Evolutionary conservation across 2,113 vertebrate species (phyloP).

Genomic region (Sisor rabdophorus): DNA sequence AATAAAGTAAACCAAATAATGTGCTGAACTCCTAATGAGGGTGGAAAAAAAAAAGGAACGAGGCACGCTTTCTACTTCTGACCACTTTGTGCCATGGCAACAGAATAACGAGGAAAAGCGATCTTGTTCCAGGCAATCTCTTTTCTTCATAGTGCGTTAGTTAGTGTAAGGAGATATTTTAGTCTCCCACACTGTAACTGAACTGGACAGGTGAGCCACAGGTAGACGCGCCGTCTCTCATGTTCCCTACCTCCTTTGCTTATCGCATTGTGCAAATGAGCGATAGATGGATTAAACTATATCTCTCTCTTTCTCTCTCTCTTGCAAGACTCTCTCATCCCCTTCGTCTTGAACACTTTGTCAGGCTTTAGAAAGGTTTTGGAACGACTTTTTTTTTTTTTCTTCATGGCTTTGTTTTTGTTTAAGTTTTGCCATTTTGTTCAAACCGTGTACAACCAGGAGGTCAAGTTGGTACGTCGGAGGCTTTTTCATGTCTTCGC

Average conservation of each 20-base stretch:
- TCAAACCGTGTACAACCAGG: background rate
- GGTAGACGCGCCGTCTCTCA: constrained; percentile 71
- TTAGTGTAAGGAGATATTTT: constrained; percentile 78
- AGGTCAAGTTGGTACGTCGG: constrained; percentile 30
- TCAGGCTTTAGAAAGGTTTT: background rate
- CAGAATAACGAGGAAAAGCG: constrained; percentile 76
- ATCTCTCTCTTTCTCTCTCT: background rate
- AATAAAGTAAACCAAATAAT: constrained; percentile 65
- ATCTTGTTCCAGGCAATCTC: constrained; percentile 76
- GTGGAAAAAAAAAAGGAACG: constrained; percentile 32
- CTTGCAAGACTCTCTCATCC: background rate
- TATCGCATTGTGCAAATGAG: constrained; percentile 66
- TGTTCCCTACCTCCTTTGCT: constrained; percentile 67
- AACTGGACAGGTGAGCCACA: constrained; percentile 72
- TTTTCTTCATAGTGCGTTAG: constrained; percentile 79
- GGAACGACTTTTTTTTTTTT: background rate
- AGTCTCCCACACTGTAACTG: constrained; percentile 78
- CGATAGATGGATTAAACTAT: constrained; percentile 50
- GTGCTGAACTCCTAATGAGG: constrained; percentile 74
- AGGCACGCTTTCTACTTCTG: constrained; percentile 35
- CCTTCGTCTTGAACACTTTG: background rate
- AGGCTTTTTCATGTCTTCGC: constrained; percentile 13
- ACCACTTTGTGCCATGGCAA: constrained; percentile 69
- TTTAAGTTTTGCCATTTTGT: constrained; percentile 23
- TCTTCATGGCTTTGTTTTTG: constrained; percentile 12